These are phyloP conservation scores for Helostoma temminkii DNA, from an alignment of 2,797 vertebrate genomes.

Conservation along the genomic window DNA sequence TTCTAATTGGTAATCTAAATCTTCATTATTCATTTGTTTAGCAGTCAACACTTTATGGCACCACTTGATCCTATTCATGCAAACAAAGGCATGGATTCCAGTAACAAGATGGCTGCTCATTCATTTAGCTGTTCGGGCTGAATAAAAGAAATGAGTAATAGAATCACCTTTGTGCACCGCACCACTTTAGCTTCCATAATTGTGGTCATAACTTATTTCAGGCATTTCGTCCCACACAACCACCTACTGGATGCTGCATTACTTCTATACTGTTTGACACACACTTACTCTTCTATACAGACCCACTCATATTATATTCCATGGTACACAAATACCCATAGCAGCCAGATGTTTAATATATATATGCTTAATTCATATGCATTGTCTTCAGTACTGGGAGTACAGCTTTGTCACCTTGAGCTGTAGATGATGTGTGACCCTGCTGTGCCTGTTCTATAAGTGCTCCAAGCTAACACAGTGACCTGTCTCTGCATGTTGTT, in stretches of 20 bases:
- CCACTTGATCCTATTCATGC: constrained; percentile 45
- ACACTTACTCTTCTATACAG: constrained; percentile 16
- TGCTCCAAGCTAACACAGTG: constrained; percentile 11
- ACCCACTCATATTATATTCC: constrained; percentile 14
- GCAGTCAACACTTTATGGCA: constrained; percentile 42
- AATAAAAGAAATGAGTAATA: constrained; percentile 60
- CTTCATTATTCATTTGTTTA: constrained; percentile 71
- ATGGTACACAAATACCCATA: constrained; percentile 12
- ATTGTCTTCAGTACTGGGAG: constrained; percentile 3
- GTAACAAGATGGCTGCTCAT: constrained; percentile 39
- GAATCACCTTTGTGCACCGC: constrained; percentile 33
- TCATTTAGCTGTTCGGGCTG: constrained; percentile 48
- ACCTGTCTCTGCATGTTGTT: constrained; percentile 23
- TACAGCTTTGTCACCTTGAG: constrained; percentile 15
- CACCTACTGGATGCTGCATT: constrained; percentile 36
- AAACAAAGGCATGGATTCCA: constrained; percentile 44
- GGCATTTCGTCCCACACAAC: constrained; percentile 54
- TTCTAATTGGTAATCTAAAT: constrained; percentile 68
- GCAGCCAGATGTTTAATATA: constrained; percentile 35
- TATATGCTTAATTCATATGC: constrained; percentile 47
- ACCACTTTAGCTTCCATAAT: constrained; percentile 61
- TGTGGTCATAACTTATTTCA: constrained; percentile 63
- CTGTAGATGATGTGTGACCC: constrained; percentile 20
- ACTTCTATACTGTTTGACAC: constrained; percentile 19
- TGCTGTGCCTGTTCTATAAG: background rate